Conservation (phyloP, 2,113 vertebrate genomes). For the Takifugu bimaculatus region DNA sequence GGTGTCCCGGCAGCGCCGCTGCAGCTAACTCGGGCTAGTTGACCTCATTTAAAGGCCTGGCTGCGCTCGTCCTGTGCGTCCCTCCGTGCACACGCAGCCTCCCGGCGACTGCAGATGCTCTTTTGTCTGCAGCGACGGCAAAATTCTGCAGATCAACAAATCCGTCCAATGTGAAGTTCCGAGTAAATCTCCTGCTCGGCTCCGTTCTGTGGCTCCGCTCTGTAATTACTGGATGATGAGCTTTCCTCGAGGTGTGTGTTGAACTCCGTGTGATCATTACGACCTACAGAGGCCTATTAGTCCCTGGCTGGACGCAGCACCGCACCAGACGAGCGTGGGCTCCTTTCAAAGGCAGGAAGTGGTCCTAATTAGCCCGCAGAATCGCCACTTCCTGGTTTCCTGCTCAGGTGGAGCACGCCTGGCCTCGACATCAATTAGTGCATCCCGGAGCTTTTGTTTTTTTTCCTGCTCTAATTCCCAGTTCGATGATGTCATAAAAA, state of each 20-base stretch:
- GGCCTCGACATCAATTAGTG: slow-evolving; percentile 47
- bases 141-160: too few species aligned
- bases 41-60: slow-evolving; percentile 61
- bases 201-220: slow-evolving; percentile 22
- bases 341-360: slow-evolving; percentile 43
- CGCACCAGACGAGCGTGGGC: slow-evolving; percentile 43
- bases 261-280: slow-evolving; percentile 47
- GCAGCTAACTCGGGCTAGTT: slow-evolving; percentile 42
- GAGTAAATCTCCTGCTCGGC: background rate
- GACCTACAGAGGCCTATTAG: slow-evolving; percentile 60
- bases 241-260: slow-evolving; percentile 43
- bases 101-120: slow-evolving; percentile 24
- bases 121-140: background rate
- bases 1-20: slow-evolving; percentile 26
- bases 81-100: slow-evolving; percentile 30
- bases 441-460: slow-evolving; percentile 16
- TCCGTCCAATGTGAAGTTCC: background rate
- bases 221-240: slow-evolving; percentile 44
- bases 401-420: slow-evolving; percentile 48
- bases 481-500: slow-evolving; percentile 18
- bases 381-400: slow-evolving; percentile 44
- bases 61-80: slow-evolving; percentile 30
- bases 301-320: slow-evolving; percentile 27
- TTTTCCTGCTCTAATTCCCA: background rate
- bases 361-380: slow-evolving; percentile 44